Conservation (phyloP, 1,140 invertebrate species). For the Cotesia glomerata region DNA sequence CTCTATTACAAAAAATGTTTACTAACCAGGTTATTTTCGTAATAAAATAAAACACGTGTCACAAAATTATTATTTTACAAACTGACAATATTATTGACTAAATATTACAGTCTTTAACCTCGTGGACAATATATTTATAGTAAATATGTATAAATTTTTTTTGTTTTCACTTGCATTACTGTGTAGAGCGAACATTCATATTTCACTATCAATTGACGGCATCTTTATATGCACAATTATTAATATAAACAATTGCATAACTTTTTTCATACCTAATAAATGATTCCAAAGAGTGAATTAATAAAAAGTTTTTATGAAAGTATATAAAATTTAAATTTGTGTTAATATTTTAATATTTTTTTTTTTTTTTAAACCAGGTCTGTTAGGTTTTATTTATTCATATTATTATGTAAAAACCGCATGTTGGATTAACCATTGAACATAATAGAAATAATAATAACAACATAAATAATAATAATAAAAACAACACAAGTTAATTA, state of each 20-base stretch:
- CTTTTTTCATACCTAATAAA: not conserved
- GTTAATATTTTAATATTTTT: no score
- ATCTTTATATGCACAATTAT: not conserved
- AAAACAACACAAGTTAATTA: no score
- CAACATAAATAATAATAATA: no score
- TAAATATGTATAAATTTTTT: not conserved
- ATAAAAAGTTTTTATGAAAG: not conserved
- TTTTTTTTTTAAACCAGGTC: not conserved
- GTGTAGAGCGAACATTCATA: not conserved
- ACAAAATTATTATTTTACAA: not conserved
- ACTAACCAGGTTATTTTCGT: no score
- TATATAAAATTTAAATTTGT: no score
- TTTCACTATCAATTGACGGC: not conserved
- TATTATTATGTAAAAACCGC: no score
- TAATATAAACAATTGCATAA: not conserved
- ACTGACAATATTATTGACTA: not conserved
- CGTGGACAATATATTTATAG: slow-evolving; percentile 18
- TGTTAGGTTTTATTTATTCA: no score
- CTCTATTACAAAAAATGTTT: no score
- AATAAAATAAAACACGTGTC: no score
- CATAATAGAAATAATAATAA: no score
- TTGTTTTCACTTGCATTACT: not conserved
- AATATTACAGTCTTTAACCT: slow-evolving; percentile 18
- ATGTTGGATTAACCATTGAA: no score
- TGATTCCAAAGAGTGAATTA: no score